Conservation (phyloP, 2,888 invertebrate species). For the Volucella bombylans region DNA sequence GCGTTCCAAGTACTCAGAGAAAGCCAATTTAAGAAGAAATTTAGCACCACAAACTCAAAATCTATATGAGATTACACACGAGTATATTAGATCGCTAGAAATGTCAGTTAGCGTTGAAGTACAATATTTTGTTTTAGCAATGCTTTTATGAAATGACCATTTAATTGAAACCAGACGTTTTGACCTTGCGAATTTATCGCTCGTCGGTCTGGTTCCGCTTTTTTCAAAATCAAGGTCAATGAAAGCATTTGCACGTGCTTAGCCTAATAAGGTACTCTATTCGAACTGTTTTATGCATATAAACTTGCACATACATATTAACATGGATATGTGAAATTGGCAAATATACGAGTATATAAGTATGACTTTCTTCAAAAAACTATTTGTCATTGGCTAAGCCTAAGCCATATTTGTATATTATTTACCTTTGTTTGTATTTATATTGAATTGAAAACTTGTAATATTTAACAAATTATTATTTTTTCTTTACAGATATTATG, state of each 20-base stretch:
- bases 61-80: no score
- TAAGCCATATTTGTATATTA: no score
- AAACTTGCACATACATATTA: not conserved
- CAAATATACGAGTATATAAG: not conserved
- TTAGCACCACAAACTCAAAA: not conserved
- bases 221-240: slow-evolving; percentile 51
- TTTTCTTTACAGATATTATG: slow-evolving; percentile 43
- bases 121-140: no score
- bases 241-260: slow-evolving; percentile 24
- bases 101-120: no score
- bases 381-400: not conserved
- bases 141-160: no score
- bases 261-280: not conserved
- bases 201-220: slow-evolving; percentile 1
- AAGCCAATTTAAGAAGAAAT: slow-evolving; percentile 55
- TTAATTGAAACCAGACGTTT: not conserved
- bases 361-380: not conserved
- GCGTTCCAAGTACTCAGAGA: slow-evolving; percentile 53
- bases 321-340: no score
- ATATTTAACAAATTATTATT: not conserved
- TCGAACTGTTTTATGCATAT: not conserved
- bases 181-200: slow-evolving; percentile 20
- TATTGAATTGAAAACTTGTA: no score
- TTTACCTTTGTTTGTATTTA: no score
- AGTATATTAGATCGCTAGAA: no score